Base-by-base conservation (phyloP, 35 echinoderm and acorn worm genomes). In the Nesometra sesokonis region DNA sequence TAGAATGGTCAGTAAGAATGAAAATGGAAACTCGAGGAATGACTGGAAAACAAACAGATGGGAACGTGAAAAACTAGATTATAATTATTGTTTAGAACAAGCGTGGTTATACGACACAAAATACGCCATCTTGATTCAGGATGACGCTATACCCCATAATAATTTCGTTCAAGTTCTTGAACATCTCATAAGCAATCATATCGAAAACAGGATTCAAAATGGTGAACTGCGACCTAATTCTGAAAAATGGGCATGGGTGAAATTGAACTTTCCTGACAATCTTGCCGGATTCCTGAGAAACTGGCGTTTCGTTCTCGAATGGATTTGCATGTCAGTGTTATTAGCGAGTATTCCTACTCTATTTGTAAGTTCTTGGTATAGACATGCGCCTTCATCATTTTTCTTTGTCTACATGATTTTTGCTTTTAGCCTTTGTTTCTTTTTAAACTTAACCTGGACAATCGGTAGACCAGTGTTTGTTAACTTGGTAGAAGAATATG, bases 111-210 rank as follows among this genome's bases (percentile, higher is more conserved):
- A 83, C 31, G 78, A 87, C 29, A 38, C 96, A 35, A 35, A 92
- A 32, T 99, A 99, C 76, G 96, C 92, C 36, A 36, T 99, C 4
- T 35, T 99, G 0, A 11, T 99, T 0, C 89, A 99, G 81, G 96
- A 99, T 76, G 96, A 99, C 80, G 96, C 93, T 0, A 39, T 90
- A 13, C 92, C 96, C 0, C 81, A 92, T 47, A 5, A 57, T 47
- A 84, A 92, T 36, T 99, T 92, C 46, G 90, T 92, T 79, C 30
- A 82, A 46, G 77, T 99, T 29, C 31, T 99, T 19, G 83, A 94
- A 32, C 34, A 91, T 46, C 29, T 99, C 7, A 23, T 99, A 27
- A 67, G 30, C 31, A 84, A 88, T 30, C 83, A 84, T 82, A 40
- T 99, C 0, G 96, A 99, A 46, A 90, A 30, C 2, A 52, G 38